Conservation (phyloP, 2,888 invertebrate species). For the Ryuthela nishihirai region DNA sequence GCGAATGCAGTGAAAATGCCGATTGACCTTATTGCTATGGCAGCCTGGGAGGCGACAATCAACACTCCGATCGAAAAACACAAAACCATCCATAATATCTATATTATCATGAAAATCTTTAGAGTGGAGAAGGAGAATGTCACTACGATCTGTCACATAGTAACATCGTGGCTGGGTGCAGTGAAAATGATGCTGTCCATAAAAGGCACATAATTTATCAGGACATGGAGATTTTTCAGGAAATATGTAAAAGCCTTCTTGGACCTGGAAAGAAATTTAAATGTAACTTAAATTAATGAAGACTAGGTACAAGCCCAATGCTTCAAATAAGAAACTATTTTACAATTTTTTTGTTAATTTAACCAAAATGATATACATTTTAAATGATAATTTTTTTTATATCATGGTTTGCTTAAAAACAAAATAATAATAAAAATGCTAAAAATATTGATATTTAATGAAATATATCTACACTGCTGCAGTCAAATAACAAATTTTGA, state of each 20-base stretch:
- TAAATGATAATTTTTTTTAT: no score
- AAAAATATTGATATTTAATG: no score
- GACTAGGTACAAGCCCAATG: no score
- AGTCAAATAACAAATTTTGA: no score
- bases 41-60: conserved; percentile 66
- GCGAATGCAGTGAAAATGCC: conserved; percentile 72
- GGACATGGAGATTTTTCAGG: conserved; percentile 60
- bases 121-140: conserved; percentile 74
- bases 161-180: conserved; percentile 78
- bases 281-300: no score
- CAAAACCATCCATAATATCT: conserved; percentile 77
- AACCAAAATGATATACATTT: background rate
- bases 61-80: conserved; percentile 71
- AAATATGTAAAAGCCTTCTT: conserved; percentile 50
- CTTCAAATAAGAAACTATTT: no score
- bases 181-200: conserved; percentile 72
- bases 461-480: no score
- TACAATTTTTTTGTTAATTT: background rate
- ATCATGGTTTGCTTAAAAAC: no score
- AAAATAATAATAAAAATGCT: no score
- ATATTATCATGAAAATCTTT: conserved; percentile 79
- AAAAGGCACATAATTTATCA: conserved; percentile 68
- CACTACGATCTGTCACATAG: conserved; percentile 73
- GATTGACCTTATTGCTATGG: conserved; percentile 64
- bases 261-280: conserved; percentile 41